phyloP scores from a whole-genome alignment of 1,140 invertebrate genomes.

The Araneus ventricosus region DNA sequence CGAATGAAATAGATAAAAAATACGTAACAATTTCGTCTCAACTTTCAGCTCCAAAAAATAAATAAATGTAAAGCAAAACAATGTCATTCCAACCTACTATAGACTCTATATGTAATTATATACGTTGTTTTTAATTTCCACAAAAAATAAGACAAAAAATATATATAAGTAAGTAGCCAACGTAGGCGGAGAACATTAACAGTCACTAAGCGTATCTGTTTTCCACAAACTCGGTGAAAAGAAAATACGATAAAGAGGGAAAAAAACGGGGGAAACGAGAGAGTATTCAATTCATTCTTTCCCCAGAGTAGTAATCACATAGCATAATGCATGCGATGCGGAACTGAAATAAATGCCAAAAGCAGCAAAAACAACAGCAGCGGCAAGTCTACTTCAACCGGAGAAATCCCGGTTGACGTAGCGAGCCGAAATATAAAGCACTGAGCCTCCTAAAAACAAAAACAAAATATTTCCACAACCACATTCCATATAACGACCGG shows the following conservation, averaged over 20 bases:
- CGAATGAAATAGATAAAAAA: no score
- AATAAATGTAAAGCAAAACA: not conserved
- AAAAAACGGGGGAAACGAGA: not conserved
- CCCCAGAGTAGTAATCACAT: constrained; percentile 39
- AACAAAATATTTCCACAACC: constrained; percentile 21
- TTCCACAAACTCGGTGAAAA: not conserved
- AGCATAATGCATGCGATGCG: constrained; percentile 46
- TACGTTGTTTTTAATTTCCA: not conserved
- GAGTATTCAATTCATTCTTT: constrained; percentile 8
- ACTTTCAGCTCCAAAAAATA: no score
- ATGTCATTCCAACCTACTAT: not conserved
- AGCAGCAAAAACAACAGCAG: constrained; percentile 1
- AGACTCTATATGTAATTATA: not conserved
- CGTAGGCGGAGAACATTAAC: not conserved
- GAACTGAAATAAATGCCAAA: constrained; percentile 20
- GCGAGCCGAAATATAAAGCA: not conserved
- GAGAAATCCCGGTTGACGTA: constrained; percentile 1
- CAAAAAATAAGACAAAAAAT: not conserved
- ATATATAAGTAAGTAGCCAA: not conserved
- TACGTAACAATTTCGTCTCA: no score
- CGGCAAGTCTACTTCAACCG: not conserved
- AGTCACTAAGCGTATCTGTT: constrained; percentile 13
- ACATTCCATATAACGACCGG: constrained; percentile 31
- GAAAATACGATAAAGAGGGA: not conserved
- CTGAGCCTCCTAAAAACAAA: not conserved